Base-by-base conservation (phyloP, 1,140 invertebrate species). In the Nasonia longicornis region DNA sequence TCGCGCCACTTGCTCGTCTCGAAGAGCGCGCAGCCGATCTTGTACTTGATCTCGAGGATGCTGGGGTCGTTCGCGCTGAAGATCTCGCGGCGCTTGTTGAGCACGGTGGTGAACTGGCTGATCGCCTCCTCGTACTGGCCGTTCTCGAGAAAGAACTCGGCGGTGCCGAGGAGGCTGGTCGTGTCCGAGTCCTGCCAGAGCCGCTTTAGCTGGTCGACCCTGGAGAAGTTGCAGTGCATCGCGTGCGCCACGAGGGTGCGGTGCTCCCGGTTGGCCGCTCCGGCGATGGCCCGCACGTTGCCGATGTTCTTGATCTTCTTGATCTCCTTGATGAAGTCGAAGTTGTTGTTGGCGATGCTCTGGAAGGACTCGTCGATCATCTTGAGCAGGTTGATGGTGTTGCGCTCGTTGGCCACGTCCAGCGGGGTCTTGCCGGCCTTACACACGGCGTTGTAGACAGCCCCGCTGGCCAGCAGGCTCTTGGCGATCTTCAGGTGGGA, bases 401-500 rank as follows among this genome's bases (percentile, higher is more conserved):
- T 75, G 6, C 73, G 35, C 31, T 84, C 42, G 20, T 79, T 22
- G 22, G 82, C 69, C n/a, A 83, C n/a, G n/a, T 84, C 78, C 4
- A 81, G 7, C 14, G 82, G 83, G 20, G 31, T 81, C 63, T 83
- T 83, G 14, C 63, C 75, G 1, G 77, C 63, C 48, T 79, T 58
- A 67, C 76, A 77, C 42, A 91, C 85, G 67, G 91, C 87, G 22
- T 92, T 91, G 86, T 90, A 84, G 63, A 73, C 77, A 26, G 81
- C 83, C 16, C 83, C 83, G 67, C 83, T 45, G 63, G 76, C 77
- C 29, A 84, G 74, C 58, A 84, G 73, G 31, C 10, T 42, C 72
- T 80, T 77, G 12, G 80, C 73, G 66, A 80, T 67, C 26, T 83
- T 42, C 8, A 79, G 67, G 35, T 52, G 73, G 6, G 72, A 52